Base-by-base conservation (phyloP, 1,140 invertebrate species). In the Drosophila leontia region DNA sequence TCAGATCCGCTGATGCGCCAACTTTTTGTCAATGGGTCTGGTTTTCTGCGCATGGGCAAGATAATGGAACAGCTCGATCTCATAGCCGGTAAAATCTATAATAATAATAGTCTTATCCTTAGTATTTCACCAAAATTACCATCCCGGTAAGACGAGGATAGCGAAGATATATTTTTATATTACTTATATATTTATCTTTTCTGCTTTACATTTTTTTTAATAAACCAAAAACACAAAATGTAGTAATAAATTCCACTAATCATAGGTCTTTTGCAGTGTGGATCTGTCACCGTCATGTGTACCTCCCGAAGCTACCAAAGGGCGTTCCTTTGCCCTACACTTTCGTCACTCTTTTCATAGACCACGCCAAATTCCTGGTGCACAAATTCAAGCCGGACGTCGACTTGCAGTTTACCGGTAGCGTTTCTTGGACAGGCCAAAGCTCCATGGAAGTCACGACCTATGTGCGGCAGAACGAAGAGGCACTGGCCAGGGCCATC, bases 31-130 rank as follows among this genome's bases (percentile, higher is more conserved):
- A 95, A 95, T 29, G 94, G 94, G 68, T 82, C 94, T 60, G 94
- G 95, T 1, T 92, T 93, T 57, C 94, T 97, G 8, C 93, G 96
- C 59, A 92, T 96, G 74, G 96, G 96, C 13, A 93, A 96, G 61
- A 92, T 97, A n/a, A 91, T 97, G 65, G 96, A 97, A 93, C 96
- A 97, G 88, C 94, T 97, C 87, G 96, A 97, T 92, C 94, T 96
- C 42, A 96, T 97, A 94, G 96, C 96, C 60, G 95, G 95, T 95
- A 91, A 85, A 64, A 11, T 8, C 9, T 19, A 26, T n/a, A 29
- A 8, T 15, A 15, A 13, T 17, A 11, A 17, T 12, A 7, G 39
- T 41, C 26, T 35, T 17, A 17, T 26, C 9, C 3, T 34, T 7
- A 12, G 11, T n/a, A 41, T 13, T 17, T 9, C 3, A 19, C 42